phyloP scores from a whole-genome alignment of 2,113 vertebrate species.

The Hemichromis elongatus region DNA sequence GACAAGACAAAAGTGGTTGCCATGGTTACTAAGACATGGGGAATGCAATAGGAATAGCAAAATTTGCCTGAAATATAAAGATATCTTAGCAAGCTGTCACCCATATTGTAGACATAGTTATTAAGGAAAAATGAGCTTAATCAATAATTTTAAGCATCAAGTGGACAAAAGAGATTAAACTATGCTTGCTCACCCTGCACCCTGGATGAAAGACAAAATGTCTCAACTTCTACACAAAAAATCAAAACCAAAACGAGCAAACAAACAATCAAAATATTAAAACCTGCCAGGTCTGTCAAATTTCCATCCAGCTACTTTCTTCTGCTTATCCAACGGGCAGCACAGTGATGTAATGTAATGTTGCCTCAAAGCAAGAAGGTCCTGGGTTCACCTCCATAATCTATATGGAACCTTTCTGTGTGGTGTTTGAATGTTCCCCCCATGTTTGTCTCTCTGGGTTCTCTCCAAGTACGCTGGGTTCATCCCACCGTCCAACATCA shows the following conservation, averaged over 20 bases:
- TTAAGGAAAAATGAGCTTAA: not conserved
- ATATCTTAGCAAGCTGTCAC: not conserved
- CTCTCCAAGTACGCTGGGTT: too few relatives aligned
- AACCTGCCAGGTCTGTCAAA: too few relatives aligned
- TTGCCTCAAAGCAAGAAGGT: too few relatives aligned
- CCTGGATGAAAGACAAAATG: not conserved
- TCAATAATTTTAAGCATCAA: not conserved
- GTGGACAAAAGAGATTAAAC: not conserved
- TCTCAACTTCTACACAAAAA: not conserved
- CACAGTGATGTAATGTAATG: too few relatives aligned
- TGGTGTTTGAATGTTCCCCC: too few relatives aligned
- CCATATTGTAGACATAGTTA: not conserved
- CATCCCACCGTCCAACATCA: too few relatives aligned
- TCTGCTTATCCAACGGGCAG: too few relatives aligned
- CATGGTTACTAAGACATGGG: slow-evolving; percentile 31
- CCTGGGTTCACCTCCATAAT: too few relatives aligned
- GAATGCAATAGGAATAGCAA: not conserved
- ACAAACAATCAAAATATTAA: too few relatives aligned
- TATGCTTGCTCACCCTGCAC: not conserved
- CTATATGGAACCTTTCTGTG: too few relatives aligned
- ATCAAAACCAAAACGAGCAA: not conserved
- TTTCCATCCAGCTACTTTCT: too few relatives aligned
- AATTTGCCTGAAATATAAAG: not conserved
- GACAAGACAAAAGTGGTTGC: slow-evolving; percentile 41
- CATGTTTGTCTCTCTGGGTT: too few relatives aligned